These are phyloP conservation scores for Drosophila nasuta DNA, from an alignment of 1,140 invertebrate species.

Conservation along the genomic window DNA sequence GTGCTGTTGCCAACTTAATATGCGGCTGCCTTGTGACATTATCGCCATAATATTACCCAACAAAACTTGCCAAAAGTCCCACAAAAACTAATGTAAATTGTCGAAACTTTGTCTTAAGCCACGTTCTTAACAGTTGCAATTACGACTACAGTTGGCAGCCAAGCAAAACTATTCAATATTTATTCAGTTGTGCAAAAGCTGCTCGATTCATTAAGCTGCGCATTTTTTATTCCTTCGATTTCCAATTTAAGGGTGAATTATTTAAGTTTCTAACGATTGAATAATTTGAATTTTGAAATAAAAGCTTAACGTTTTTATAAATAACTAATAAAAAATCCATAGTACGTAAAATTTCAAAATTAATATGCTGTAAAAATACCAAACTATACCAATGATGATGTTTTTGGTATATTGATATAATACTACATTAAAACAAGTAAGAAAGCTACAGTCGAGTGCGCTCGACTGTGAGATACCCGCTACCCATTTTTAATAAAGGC, in stretches of 20 bases:
- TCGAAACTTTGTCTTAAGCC: constrained; percentile 17
- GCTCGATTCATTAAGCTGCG: neutral
- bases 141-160: constrained; percentile 1
- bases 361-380: no score
- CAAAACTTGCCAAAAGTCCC: constrained; percentile 2
- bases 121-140: constrained; percentile 1
- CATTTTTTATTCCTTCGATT: neutral
- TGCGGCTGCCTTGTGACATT: constrained; percentile 71
- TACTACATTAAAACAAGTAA: no score
- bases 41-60: constrained; percentile 37
- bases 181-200: constrained; percentile 1
- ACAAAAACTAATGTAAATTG: constrained; percentile 42
- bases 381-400: no score
- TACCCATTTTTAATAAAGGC: no score
- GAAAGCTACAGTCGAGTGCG: no score
- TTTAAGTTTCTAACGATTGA: neutral
- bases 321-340: no score
- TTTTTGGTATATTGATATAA: no score
- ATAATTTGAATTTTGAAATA: no score
- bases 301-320: no score
- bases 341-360: no score
- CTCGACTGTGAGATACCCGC: no score
- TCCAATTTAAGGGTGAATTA: neutral
- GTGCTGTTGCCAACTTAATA: constrained; percentile 59
- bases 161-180: neutral